Evolutionary conservation across 2,113 vertebrate genomes (phyloP).

Genomic region (Eclectus roratus): DNA sequence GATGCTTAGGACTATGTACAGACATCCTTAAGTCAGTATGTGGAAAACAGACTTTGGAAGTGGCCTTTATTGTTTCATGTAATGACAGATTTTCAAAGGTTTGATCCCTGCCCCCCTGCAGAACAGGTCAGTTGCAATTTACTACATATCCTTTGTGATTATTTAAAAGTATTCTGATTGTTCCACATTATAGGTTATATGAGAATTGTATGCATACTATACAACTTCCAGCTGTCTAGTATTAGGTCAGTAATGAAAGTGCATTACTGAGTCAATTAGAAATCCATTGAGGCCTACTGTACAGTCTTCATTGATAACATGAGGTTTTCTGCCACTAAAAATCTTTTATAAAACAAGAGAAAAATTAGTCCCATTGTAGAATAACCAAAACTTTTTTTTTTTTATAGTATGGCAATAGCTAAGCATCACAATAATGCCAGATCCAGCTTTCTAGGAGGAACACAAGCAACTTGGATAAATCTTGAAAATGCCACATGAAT

Average conservation of each 20-base stretch:
- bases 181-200: not conserved
- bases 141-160: not conserved
- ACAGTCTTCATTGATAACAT: not conserved
- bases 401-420: not conserved
- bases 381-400: not conserved
- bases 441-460: not conserved
- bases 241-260: not conserved
- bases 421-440: not conserved
- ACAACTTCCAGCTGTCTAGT: not conserved
- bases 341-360: not conserved
- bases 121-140: not conserved
- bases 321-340: not conserved
- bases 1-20: not conserved
- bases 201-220: not conserved
- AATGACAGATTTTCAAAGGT: not conserved
- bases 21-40: not conserved
- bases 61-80: not conserved
- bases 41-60: not conserved
- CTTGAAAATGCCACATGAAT: not conserved
- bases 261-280: not conserved
- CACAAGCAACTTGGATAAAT: not conserved
- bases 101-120: fast-evolving
- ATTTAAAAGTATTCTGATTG: not conserved
- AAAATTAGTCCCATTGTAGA: not conserved
- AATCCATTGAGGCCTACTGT: not conserved